Evolutionary conservation across 2,113 vertebrate species (phyloP).

Genomic region (Psittacula cyanocephala): DNA sequence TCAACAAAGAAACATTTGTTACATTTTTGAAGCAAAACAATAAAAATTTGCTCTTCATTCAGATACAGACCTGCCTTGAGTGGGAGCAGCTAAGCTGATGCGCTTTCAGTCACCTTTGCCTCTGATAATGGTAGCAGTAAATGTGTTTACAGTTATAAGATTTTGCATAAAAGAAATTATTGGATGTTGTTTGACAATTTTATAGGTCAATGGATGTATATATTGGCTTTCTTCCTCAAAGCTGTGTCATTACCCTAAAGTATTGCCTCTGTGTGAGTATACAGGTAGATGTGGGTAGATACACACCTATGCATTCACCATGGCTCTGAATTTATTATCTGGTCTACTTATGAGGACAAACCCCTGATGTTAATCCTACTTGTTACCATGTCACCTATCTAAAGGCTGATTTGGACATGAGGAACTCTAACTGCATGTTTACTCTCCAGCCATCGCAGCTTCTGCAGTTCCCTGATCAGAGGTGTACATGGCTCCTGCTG

Average conservation of each 20-base stretch:
- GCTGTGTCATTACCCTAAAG: neutral
- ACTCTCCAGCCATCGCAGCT: neutral
- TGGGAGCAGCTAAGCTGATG: neutral
- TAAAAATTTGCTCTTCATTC: neutral
- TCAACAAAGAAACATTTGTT: conserved; percentile 74
- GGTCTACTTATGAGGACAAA: neutral
- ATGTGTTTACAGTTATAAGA: neutral
- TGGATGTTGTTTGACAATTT: neutral
- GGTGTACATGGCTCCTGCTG: accelerated
- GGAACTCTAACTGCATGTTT: neutral
- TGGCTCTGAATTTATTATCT: neutral
- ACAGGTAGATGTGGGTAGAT: neutral
- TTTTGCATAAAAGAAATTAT: neutral
- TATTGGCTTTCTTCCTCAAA: neutral
- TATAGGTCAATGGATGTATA: neutral
- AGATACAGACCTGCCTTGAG: neutral
- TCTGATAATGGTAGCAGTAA: neutral
- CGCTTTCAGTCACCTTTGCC: neutral
- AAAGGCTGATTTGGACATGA: neutral
- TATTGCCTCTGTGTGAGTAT: neutral
- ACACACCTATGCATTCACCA: neutral
- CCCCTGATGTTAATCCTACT: neutral
- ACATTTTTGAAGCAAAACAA: conserved; percentile 24
- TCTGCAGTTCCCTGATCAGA: neutral
- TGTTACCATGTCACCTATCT: neutral